Conservation (phyloP, 1,140 invertebrate genomes). For the Planococcus citri region DNA sequence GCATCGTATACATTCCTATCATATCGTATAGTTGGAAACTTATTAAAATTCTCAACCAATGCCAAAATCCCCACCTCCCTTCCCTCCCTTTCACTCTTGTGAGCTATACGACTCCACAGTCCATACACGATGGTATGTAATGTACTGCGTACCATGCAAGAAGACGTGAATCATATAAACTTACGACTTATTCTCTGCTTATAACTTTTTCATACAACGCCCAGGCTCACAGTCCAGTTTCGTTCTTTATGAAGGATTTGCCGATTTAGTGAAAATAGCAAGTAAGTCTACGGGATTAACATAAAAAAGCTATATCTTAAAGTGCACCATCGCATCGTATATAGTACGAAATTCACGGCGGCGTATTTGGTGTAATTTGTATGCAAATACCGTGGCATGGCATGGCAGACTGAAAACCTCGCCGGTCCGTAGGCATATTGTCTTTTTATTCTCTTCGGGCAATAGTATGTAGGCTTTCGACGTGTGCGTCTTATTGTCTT, state of each 20-base stretch:
- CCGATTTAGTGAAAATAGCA: not conserved
- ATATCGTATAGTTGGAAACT: too few relatives aligned
- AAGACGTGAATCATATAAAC: constrained; percentile 3
- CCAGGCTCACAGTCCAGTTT: not conserved
- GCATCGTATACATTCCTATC: too few relatives aligned
- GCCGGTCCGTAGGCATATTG: constrained; percentile 14
- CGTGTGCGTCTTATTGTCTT: too few relatives aligned
- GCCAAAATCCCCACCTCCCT: not conserved
- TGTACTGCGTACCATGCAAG: not conserved
- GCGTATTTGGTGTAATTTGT: constrained; percentile 17
- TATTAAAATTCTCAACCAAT: constrained; percentile 7
- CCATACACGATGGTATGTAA: too few relatives aligned
- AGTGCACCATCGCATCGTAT: constrained; percentile 12
- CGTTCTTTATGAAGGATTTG: constrained; percentile 2
- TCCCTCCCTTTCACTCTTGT: too few relatives aligned
- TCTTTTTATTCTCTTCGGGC: not conserved
- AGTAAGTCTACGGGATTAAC: constrained; percentile 12
- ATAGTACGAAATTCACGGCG: constrained; percentile 8
- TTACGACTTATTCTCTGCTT: constrained; percentile 12
- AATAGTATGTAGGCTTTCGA: too few relatives aligned
- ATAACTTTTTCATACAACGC: not conserved
- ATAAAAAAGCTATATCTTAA: constrained; percentile 15
- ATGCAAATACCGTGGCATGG: constrained; percentile 13
- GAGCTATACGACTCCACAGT: too few relatives aligned
- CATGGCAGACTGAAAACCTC: not conserved